These are phyloP conservation scores for Zaprionus bogoriensis DNA, from an alignment of 2,888 invertebrate species.

Conservation along the genomic window DNA sequence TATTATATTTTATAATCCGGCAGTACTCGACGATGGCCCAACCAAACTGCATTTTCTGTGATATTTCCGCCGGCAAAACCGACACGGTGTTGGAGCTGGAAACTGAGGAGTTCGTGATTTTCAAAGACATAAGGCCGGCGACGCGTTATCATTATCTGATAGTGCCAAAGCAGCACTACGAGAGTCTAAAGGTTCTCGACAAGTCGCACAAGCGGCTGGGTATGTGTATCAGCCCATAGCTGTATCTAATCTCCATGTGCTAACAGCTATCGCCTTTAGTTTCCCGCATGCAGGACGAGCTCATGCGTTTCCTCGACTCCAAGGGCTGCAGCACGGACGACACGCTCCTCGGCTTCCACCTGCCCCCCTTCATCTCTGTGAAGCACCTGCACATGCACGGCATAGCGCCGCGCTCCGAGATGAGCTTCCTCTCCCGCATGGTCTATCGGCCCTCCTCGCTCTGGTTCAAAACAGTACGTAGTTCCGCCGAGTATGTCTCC, in stretches of 20 bases:
- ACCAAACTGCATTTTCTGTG: conserved; percentile 88
- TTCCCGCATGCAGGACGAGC: neutral
- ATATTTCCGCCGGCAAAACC: conserved; percentile 86
- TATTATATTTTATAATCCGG: too few relatives aligned
- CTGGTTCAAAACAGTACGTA: neutral
- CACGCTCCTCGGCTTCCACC: conserved; percentile 91
- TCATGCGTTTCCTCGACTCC: neutral
- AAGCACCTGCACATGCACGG: conserved; percentile 92
- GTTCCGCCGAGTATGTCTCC: too few relatives aligned
- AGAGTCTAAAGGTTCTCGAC: conserved; percentile 88
- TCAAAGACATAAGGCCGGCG: conserved; percentile 92
- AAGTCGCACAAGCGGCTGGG: conserved; percentile 87
- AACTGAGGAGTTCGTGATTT: conserved; percentile 90
- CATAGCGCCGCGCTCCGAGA: conserved; percentile 90
- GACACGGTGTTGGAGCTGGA: conserved; percentile 87
- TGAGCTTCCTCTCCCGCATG: conserved; percentile 86
- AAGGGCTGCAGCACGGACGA: conserved; percentile 82
- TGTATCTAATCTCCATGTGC: too few relatives aligned
- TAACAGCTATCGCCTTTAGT: neutral
- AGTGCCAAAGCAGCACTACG: conserved; percentile 90
- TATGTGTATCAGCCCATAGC: conserved; percentile 82
- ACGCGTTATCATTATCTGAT: conserved; percentile 91
- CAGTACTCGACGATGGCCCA: conserved; percentile 12
- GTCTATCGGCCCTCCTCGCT: conserved; percentile 86
- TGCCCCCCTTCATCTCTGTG: conserved; percentile 94